Conservation (phyloP, 2,888 invertebrate genomes). For the Aphodius sticticus region DNA sequence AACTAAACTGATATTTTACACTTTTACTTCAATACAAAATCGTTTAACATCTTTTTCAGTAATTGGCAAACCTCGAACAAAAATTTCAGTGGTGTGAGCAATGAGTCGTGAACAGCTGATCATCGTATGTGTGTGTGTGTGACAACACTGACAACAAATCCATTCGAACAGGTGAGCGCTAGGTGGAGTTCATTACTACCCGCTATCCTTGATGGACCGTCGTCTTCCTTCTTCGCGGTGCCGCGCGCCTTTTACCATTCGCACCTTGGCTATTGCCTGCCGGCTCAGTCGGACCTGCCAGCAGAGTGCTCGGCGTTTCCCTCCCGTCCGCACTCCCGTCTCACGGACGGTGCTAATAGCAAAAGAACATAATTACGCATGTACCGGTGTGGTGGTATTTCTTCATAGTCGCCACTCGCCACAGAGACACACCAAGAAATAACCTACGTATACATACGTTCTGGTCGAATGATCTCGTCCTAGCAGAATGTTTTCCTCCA, state of each 20-base stretch:
- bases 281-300: background rate
- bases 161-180: background rate
- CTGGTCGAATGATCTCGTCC: background rate
- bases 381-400: background rate
- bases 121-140: background rate
- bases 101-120: background rate
- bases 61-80: too few species aligned
- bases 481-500: background rate
- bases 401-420: background rate
- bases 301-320: background rate
- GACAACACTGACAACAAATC: background rate
- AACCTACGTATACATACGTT: background rate
- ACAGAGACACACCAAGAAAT: background rate
- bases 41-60: too few species aligned
- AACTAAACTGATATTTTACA: too few species aligned
- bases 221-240: background rate
- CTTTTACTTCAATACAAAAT: too few species aligned
- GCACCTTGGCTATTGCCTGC: background rate
- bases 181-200: background rate
- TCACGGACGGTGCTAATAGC: background rate
- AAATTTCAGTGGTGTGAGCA: background rate
- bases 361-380: slow-evolving; percentile 4
- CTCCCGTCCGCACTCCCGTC: background rate
- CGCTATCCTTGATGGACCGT: background rate
- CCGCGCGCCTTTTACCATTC: background rate